Percentiles rank a stretch among this genome's conserved stretches.
Evolutionary conservation across 2,888 invertebrate genomes (phyloP).

Genomic region (Melitaea athalia): DNA sequence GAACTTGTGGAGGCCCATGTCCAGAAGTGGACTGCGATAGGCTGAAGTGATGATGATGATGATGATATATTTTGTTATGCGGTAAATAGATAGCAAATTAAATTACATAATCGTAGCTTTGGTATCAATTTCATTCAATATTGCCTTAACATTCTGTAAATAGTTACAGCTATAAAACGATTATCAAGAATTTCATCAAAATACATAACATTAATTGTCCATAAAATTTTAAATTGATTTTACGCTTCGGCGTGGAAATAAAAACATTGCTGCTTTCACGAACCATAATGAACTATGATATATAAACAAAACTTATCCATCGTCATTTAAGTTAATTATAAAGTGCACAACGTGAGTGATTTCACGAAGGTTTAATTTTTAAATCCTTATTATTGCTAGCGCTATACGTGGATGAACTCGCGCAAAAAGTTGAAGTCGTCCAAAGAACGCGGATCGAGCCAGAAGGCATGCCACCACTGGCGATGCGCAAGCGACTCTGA

Average conservation of each 20-base stretch:
- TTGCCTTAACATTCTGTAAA: not conserved
- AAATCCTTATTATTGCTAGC: constrained; percentile 70
- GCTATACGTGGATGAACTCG: constrained; percentile 68
- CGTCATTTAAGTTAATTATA: not conserved
- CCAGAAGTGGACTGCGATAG: too few relatives aligned
- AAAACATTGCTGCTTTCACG: not conserved
- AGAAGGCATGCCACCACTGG: constrained; percentile 50
- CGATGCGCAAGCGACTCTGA: constrained; percentile 58
- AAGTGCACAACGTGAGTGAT: not conserved
- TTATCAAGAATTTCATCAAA: not conserved
- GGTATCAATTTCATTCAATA: too few relatives aligned
- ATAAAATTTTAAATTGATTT: constrained; percentile 7
- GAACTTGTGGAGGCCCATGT: too few relatives aligned
- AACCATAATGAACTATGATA: not conserved
- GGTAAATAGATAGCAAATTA: not conserved
- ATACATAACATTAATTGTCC: constrained; percentile 5
- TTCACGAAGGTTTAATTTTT: constrained; percentile 53
- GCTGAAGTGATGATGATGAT: too few relatives aligned
- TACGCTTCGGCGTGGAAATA: not conserved
- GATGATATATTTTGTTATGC: not conserved
- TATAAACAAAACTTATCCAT: not conserved
- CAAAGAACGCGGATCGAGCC: constrained; percentile 77
- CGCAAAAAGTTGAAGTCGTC: constrained; percentile 75
- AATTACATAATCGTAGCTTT: not conserved
- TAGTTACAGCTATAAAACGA: not conserved